A percentile compares a stretch with the other conserved stretches of the same genome.
Evolutionary conservation across 2,797 vertebrate species (phyloP).

Genomic region (Rhinogobio ventralis): DNA sequence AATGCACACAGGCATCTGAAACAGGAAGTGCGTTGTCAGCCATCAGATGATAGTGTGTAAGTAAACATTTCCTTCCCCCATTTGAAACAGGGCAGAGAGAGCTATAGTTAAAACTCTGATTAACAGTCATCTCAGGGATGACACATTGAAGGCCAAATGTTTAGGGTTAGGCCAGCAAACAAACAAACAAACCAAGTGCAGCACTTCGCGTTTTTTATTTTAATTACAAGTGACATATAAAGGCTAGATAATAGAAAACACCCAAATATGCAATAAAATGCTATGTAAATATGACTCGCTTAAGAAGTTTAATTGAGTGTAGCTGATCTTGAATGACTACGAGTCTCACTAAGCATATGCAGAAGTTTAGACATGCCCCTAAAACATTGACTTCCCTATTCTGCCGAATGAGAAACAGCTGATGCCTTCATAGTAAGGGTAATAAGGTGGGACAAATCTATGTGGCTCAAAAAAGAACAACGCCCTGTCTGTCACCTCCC

Average conservation of each 20-base stretch:
- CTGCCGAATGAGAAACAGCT: not conserved
- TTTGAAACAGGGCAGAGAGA: constrained; percentile 49
- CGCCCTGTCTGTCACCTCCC: not conserved
- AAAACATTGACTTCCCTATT: not conserved
- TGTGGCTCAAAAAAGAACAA: not conserved
- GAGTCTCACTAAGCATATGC: not conserved
- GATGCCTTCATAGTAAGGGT: not conserved
- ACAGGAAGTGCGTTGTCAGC: constrained; percentile 68
- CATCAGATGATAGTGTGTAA: constrained; percentile 74
- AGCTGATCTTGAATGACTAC: not conserved
- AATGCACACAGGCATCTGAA: constrained; percentile 50
- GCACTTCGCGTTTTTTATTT: constrained; percentile 34
- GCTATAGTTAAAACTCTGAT: constrained; percentile 52
- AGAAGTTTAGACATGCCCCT: not conserved
- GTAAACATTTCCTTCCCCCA: constrained; percentile 74
- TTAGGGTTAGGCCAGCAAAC: constrained; percentile 51
- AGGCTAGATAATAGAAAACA: constrained; percentile 39
- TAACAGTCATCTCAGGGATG: constrained; percentile 36
- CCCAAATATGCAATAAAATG: not conserved
- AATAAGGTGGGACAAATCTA: not conserved
- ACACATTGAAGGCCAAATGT: not conserved
- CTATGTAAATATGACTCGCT: not conserved
- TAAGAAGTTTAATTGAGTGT: not conserved
- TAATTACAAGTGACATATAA: constrained; percentile 32
- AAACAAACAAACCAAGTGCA: constrained; percentile 30